These are phyloP conservation scores for Pomatorhinus ruficollis DNA, from an alignment of 2,113 vertebrate species.

Conservation along the genomic window DNA sequence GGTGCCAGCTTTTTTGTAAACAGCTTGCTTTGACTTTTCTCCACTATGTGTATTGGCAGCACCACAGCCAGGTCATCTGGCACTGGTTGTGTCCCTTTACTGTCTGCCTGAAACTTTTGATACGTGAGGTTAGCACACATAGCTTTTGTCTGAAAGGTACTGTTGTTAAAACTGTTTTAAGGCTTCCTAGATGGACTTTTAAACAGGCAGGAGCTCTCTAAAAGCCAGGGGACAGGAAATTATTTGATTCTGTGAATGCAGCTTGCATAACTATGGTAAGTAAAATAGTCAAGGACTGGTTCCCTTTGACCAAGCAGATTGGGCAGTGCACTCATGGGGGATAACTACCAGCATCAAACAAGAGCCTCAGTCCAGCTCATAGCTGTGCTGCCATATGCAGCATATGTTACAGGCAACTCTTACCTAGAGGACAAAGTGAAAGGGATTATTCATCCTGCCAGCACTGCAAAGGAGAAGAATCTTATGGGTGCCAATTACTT, in stretches of 20 bases:
- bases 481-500: not conserved
- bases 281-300: not conserved
- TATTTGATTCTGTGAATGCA: not conserved
- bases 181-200: not conserved
- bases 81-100: not conserved
- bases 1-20: not conserved
- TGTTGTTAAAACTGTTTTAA: not conserved
- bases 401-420: not conserved
- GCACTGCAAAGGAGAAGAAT: not conserved
- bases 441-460: not conserved
- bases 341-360: not conserved
- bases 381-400: not conserved
- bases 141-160: not conserved
- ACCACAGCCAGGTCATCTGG: not conserved
- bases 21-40: slow-evolving; percentile 18
- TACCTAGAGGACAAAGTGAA: not conserved
- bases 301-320: not conserved
- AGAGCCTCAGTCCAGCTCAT: not conserved
- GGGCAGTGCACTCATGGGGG: not conserved
- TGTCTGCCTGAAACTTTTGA: not conserved
- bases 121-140: not conserved
- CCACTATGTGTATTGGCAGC: not conserved
- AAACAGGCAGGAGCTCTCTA: not conserved
- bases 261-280: not conserved
- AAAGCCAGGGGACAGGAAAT: not conserved